These are phyloP conservation scores for Leptodactylus fallax DNA, from an alignment of 2,797 vertebrate genomes.

Conservation along the genomic window DNA sequence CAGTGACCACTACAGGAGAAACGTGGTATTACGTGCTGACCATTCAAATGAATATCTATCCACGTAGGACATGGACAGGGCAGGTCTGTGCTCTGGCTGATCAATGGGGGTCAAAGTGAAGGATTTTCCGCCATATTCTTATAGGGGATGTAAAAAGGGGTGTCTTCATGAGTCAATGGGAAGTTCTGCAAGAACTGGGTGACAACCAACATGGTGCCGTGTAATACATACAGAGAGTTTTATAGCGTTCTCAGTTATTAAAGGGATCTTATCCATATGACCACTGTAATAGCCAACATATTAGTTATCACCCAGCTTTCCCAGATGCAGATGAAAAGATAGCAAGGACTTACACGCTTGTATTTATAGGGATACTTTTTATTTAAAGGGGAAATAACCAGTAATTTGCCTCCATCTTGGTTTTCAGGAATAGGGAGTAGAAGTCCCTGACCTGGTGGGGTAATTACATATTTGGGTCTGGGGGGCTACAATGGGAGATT, in stretches of 20 bases:
- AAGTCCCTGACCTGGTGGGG: slow-evolving; percentile 14
- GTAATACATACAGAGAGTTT: too few species aligned
- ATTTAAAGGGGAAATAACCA: too few species aligned
- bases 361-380: too few species aligned
- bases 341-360: too few species aligned
- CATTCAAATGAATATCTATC: neutral
- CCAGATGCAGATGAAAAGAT: too few species aligned
- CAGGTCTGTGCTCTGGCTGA: too few species aligned
- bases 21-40: neutral
- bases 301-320: too few species aligned
- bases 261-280: neutral
- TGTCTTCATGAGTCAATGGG: neutral
- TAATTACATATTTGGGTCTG: neutral
- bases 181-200: neutral
- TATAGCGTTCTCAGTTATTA: too few species aligned
- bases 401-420: neutral
- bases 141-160: too few species aligned
- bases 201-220: neutral
- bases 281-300: neutral
- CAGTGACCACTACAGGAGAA: neutral
- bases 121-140: neutral
- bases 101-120: neutral
- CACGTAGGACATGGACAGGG: neutral
- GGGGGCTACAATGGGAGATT: neutral
- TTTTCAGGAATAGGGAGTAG: slow-evolving; percentile 7